phyloP scores from a whole-genome alignment of 1,140 invertebrate genomes.

The Ectropis grisescens region DNA sequence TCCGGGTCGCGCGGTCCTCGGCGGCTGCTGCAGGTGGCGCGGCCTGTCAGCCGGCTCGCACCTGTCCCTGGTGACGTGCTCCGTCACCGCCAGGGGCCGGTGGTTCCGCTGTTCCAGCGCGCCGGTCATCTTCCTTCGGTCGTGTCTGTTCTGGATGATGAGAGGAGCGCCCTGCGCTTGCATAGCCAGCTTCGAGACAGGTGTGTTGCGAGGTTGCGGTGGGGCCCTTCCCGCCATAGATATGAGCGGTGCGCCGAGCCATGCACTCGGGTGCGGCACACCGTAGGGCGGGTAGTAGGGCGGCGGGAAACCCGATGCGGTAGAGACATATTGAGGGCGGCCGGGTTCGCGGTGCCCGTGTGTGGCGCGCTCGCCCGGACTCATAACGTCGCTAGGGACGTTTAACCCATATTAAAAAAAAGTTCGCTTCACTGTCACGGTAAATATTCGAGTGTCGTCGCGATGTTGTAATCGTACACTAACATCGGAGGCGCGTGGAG shows the following conservation, averaged over 20 bases:
- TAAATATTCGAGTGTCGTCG: constrained; percentile 47
- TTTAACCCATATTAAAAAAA: constrained; percentile 65
- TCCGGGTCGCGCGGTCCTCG: constrained; percentile 37
- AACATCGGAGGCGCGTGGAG: constrained; percentile 47
- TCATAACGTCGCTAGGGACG: constrained; percentile 46
- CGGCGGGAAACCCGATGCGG: constrained; percentile 58
- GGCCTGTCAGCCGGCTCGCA: constrained; percentile 40
- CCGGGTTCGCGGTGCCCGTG: constrained; percentile 61
- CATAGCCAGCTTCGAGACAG: constrained; percentile 75
- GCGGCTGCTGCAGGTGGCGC: constrained; percentile 48
- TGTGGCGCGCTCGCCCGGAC: constrained; percentile 65
- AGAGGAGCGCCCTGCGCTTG: constrained; percentile 84
- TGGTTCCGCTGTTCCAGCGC: constrained; percentile 48
- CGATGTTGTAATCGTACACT: constrained; percentile 65
- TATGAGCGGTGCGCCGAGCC: constrained; percentile 79
- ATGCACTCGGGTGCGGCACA: constrained; percentile 65
- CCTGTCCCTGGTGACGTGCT: constrained; percentile 33
- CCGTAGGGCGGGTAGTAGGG: constrained; percentile 58
- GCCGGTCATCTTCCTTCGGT: constrained; percentile 46
- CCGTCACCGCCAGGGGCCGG: constrained; percentile 34
- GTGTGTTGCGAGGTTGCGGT: constrained; percentile 63
- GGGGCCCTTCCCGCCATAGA: constrained; percentile 71
- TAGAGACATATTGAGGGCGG: constrained; percentile 56
- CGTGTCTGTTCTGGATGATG: constrained; percentile 75
- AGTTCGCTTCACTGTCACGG: constrained; percentile 54